Evolutionary conservation across 2,113 vertebrate genomes (phyloP), one percentile per base, ranked within the genome.

Genomic region (Axis porcinus): DNA sequence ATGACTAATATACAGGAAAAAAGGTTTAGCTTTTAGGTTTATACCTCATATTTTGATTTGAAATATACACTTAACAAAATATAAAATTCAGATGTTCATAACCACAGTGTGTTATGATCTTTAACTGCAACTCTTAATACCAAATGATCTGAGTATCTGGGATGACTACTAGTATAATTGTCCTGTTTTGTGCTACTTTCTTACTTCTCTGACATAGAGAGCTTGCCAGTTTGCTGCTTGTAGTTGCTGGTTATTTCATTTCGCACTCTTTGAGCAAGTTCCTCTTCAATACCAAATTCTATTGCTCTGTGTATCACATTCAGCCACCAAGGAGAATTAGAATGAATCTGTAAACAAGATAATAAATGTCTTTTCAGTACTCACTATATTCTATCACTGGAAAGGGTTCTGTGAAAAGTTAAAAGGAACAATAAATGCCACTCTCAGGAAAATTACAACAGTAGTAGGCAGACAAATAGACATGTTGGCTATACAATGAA

Each of bases 181-280:
- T 15, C 43, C 4, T 97, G 36, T 76, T 97, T 86, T 97, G 21
- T 30, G 96, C 33, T 95, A 64, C 92, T 96, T 70, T 86, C 99
- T 99, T 99, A 99, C 99, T 99, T 99, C 97, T 99, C 99, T 97
- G 99, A 99, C 99, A 99, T 99, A 97, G 99, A 99, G 74, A 99
- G 98, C 97, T 99, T 99, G 98, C 98, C 98, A 15, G 98, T 98
- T 97, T 99, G 99, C 94, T 99, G 99, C 95, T 99, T 99, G 98
- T 99, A 99, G 99, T 99, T 99, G 98, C 98, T 98, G 0, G 99
- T 99, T 97, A 99, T 99, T 98, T 99, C 99, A 0, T 99, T 99
- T 97, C 99, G 99, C 79, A 99, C 99, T 30, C 99, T 99, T 9
- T 99, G 99, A 96, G 99, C 99, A 97, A 99, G 99, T 17, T 99